Percentiles rank a stretch among this genome's conserved stretches.
These are phyloP conservation scores for Setophaga kirtlandii DNA, from an alignment of 2,113 vertebrate species.

Conservation along the genomic window DNA sequence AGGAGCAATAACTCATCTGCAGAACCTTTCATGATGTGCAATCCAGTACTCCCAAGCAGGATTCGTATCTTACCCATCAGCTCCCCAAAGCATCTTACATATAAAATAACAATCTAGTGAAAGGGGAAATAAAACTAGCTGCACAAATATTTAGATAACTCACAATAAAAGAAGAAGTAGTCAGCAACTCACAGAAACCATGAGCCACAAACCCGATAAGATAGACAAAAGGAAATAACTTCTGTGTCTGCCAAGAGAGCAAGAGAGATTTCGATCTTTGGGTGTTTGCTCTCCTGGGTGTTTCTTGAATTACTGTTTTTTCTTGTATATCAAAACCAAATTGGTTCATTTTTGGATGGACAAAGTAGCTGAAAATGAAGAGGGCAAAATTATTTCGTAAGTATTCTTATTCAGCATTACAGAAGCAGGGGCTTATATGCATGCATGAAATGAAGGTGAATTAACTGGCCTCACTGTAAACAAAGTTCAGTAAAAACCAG, in stretches of 20 bases:
- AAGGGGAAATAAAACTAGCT: constrained; percentile 21
- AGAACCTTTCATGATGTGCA: constrained; percentile 3
- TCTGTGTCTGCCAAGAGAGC: neutral
- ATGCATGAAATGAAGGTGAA: neutral
- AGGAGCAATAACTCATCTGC: neutral
- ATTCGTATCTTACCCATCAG: neutral
- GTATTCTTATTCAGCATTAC: neutral
- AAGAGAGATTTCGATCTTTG: neutral
- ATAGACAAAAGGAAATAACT: neutral
- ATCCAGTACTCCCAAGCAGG: neutral
- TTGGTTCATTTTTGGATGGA: neutral
- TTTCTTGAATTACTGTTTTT: neutral
- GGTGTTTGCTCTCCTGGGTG: neutral
- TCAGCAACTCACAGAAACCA: neutral
- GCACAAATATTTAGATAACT: constrained; percentile 4
- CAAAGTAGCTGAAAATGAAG: neutral
- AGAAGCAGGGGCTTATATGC: neutral
- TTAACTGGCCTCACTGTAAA: neutral
- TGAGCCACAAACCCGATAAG: neutral
- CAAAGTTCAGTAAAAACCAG: neutral
- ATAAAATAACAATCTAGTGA: neutral
- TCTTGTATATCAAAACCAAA: neutral
- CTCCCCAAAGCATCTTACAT: neutral
- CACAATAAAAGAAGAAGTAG: neutral
- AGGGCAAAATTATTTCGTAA: neutral